These are phyloP conservation scores for Elephantulus edwardii DNA, from an alignment of 2,113 vertebrate genomes.

Conservation along the genomic window DNA sequence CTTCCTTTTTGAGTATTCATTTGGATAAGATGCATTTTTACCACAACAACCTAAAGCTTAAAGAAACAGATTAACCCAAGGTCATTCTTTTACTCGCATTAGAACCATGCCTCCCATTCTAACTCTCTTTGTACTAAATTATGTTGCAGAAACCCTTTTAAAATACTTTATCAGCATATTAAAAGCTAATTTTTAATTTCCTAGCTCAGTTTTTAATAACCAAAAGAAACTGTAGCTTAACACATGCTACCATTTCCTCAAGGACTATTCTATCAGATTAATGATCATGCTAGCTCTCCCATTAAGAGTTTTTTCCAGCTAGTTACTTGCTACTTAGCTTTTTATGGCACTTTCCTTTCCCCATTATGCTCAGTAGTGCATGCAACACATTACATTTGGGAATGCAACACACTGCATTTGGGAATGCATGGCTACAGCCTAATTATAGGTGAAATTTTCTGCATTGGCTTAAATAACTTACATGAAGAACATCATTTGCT, in stretches of 20 bases:
- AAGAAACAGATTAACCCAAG: slow-evolving; percentile 6
- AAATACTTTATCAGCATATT: slow-evolving; percentile 35
- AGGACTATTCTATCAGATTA: slow-evolving; percentile 80
- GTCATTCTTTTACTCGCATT: slow-evolving; percentile 50
- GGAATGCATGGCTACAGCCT: slow-evolving; percentile 31
- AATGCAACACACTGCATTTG: slow-evolving; percentile 73
- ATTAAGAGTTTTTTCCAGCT: slow-evolving; percentile 81
- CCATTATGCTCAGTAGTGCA: slow-evolving; percentile 86
- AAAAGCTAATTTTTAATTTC: slow-evolving; percentile 57
- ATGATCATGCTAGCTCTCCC: slow-evolving; percentile 76
- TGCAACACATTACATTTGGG: slow-evolving; percentile 78
- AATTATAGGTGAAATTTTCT: slow-evolving; percentile 40
- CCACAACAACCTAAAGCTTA: neutral
- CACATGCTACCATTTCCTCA: slow-evolving; percentile 72
- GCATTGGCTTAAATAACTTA: slow-evolving; percentile 50
- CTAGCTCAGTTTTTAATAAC: slow-evolving; percentile 65
- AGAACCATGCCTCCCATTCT: slow-evolving; percentile 30
- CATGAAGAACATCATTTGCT: slow-evolving; percentile 60
- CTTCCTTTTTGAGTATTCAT: neutral
- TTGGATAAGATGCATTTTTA: neutral
- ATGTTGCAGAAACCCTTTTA: slow-evolving; percentile 9
- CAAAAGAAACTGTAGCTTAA: slow-evolving; percentile 60
- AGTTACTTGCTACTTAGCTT: slow-evolving; percentile 81
- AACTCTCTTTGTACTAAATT: slow-evolving; percentile 40
- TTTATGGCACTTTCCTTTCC: slow-evolving; percentile 85